phyloP scores from a whole-genome alignment of 2,888 invertebrate species.

The Archips xylosteana region DNA sequence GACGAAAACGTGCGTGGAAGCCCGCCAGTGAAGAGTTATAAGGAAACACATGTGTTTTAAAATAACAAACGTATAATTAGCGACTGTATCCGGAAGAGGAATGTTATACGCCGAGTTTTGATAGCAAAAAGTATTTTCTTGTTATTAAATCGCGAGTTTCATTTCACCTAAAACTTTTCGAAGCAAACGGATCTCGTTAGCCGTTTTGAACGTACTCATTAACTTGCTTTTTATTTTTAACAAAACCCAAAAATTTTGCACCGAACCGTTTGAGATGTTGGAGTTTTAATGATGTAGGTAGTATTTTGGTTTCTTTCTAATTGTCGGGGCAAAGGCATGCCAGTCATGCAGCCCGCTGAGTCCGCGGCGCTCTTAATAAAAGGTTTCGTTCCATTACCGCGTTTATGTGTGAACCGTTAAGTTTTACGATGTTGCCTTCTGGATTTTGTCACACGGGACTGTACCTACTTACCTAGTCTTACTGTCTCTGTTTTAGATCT shows the following conservation, averaged over 20 bases:
- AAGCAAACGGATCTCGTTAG: slow-evolving; percentile 23
- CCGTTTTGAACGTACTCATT: slow-evolving; percentile 9
- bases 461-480: too few relatives aligned
- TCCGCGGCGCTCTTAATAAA: slow-evolving; percentile 30
- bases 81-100: not conserved
- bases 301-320: slow-evolving; percentile 22
- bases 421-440: slow-evolving; percentile 43
- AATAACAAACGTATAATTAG: not conserved
- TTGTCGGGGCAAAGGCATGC: slow-evolving; percentile 11
- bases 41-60: not conserved
- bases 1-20: too few relatives aligned
- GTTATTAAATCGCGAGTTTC: slow-evolving; percentile 12
- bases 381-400: slow-evolving; percentile 40
- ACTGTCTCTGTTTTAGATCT: not conserved
- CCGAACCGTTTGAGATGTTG: slow-evolving; percentile 4
- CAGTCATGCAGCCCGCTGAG: not conserved
- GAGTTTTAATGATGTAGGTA: slow-evolving; percentile 21
- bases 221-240: slow-evolving; percentile 17
- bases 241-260: slow-evolving; percentile 22
- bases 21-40: too few relatives aligned
- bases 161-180: not conserved
- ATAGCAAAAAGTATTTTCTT: slow-evolving; percentile 11
- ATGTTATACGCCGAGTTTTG: slow-evolving; percentile 1
- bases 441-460: slow-evolving; percentile 20
- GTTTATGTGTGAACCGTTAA: slow-evolving; percentile 46